Percentiles rank a stretch among this genome's conserved stretches.
Conservation (phyloP, 2,797 vertebrate species). For the Distichodus sexfasciatus region DNA sequence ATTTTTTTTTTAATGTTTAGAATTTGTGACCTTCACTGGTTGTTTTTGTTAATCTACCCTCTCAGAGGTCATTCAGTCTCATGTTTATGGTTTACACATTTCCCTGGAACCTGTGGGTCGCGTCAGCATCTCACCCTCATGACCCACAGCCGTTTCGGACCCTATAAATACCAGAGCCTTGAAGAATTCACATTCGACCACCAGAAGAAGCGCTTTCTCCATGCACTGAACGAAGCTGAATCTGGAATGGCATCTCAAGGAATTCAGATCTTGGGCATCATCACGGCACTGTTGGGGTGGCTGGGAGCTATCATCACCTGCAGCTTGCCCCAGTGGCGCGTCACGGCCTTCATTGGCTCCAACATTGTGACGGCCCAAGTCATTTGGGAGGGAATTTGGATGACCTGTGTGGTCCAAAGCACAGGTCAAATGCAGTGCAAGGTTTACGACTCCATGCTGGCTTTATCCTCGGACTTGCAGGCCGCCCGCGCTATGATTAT, state of each 20-base stretch:
- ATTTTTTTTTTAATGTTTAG: too few species aligned
- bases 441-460: conserved; percentile 77
- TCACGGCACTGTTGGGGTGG: conserved; percentile 66
- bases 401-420: conserved; percentile 80
- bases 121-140: too few species aligned
- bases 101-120: too few species aligned
- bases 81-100: too few species aligned
- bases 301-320: conserved; percentile 67
- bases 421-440: conserved; percentile 81
- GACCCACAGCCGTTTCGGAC: too few species aligned
- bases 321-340: conserved; percentile 74
- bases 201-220: background rate
- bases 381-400: conserved; percentile 79
- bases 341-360: conserved; percentile 71
- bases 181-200: background rate
- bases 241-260: conserved; percentile 76
- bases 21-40: too few species aligned
- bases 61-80: too few species aligned
- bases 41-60: too few species aligned
- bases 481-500: conserved; percentile 73
- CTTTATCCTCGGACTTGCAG: conserved; percentile 71
- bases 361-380: conserved; percentile 78
- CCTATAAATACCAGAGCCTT: conserved; percentile 54
- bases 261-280: conserved; percentile 67
- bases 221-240: too few species aligned